Base-by-base conservation (phyloP, 2,797 vertebrate genomes). In the Scolopax rusticola region DNA sequence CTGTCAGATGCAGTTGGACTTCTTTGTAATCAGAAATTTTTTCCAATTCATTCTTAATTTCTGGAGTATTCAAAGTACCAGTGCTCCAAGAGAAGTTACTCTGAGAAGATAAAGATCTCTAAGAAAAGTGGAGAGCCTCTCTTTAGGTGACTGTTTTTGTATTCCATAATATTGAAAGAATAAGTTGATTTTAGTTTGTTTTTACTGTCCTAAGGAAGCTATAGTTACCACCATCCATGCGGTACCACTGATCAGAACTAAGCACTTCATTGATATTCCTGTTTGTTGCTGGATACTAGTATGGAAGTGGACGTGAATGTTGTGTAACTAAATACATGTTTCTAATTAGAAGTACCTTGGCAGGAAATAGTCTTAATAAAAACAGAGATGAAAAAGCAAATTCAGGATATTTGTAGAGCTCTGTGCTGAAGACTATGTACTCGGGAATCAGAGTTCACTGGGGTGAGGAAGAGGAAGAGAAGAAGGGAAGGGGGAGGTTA, bases 281-380 rank as follows among this genome's bases (percentile, higher is more conserved):
- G 0, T 83, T 73, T 77, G 15, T 74, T 91, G 25, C 14, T 91
- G 43, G n/a, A 64, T 85, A 20, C 38, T 86, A 38, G 33, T 65
- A n/a, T 80, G 64, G 69, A 81, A 94, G 71, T 91, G 27, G 15
- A 45, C 69, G 47, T 32, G 33, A 65, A 67, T 33, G 38, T 84
- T 71, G 15, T 81, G 33, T 73, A 80, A 94, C 63, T 76, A 82
- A 87, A 85, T 89, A 71, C 12, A 32, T 94, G 79, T 87, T 96
- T 93, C 73, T 89, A 51, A 90, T 90, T 92, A 89, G 25, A 87
- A 84, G 36, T 77, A 83, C 71, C 56, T 92, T 94, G 75, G 81
- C 86, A 94, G 64, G 64, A 87, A 74, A 64, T 13, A 53, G 48
- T 57, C 38, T 51, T 84, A 45, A 70, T 38, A 79, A 76, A 95